Conservation (phyloP, 2,797 vertebrate species). For the Vespertilio murinus region DNA sequence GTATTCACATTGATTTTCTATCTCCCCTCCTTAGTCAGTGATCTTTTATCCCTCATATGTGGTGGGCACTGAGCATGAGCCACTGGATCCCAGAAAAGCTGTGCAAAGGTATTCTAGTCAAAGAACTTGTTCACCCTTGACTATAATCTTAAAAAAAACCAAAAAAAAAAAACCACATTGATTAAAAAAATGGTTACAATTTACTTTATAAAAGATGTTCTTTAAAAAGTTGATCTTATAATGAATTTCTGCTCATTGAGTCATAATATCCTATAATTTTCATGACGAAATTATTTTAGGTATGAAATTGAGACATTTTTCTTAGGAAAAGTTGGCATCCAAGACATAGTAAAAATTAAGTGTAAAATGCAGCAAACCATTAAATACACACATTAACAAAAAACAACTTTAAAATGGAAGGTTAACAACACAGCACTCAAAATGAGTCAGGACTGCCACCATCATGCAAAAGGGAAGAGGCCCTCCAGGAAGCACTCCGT, state of each 20-base stretch:
- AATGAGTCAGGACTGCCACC: not conserved
- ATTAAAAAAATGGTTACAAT: not conserved
- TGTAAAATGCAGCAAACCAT: not conserved
- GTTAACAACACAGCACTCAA: not conserved
- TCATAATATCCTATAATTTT: conserved; percentile 10
- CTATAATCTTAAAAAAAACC: not conserved
- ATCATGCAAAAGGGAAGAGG: not conserved
- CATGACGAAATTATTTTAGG: conserved; percentile 32
- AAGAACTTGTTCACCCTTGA: not conserved
- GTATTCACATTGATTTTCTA: not conserved
- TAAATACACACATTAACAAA: not conserved
- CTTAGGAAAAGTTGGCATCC: not conserved
- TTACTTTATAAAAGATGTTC: not conserved
- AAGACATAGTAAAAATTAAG: conserved; percentile 42
- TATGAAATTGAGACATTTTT: conserved; percentile 13
- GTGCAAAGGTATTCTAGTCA: not conserved
- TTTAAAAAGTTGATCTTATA: conserved; percentile 22
- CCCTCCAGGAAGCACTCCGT: not conserved
- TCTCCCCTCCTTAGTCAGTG: not conserved
- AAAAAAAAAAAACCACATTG: not conserved
- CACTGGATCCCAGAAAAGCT: not conserved
- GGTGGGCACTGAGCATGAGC: not conserved
- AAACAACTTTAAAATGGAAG: not conserved
- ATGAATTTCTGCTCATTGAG: conserved; percentile 63
- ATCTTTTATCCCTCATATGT: not conserved